A percentile compares a stretch with the other conserved stretches of the same genome.
Conservation (phyloP, 1,140 invertebrate species). For the Sinonovacula constricta region DNA sequence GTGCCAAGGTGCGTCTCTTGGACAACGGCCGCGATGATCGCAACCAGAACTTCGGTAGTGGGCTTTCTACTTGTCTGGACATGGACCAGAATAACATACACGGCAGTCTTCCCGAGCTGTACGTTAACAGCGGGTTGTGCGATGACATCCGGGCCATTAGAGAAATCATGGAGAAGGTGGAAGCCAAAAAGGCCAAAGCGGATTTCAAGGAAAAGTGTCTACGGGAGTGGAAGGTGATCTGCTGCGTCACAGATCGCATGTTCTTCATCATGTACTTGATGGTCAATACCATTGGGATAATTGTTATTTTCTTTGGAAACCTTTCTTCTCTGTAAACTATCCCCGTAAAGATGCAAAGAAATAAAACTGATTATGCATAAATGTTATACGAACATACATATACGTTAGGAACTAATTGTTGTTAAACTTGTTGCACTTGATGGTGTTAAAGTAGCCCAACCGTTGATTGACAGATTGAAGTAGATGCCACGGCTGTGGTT, state of each 20-base stretch:
- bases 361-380: too few relatives aligned
- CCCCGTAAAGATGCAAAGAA: too few relatives aligned
- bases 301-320: constrained; percentile 73
- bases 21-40: constrained; percentile 62
- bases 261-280: constrained; percentile 77
- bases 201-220: constrained; percentile 65
- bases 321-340: too few relatives aligned
- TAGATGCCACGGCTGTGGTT: too few relatives aligned
- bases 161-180: constrained; percentile 60
- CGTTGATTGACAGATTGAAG: too few relatives aligned
- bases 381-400: too few relatives aligned
- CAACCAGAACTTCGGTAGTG: not conserved
- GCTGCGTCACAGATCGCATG: constrained; percentile 76
- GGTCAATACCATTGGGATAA: constrained; percentile 72
- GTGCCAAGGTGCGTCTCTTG: constrained; percentile 64
- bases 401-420: too few relatives aligned
- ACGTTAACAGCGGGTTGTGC: constrained; percentile 39
- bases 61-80: constrained; percentile 14
- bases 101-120: constrained; percentile 2
- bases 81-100: constrained; percentile 43
- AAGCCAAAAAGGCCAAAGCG: constrained; percentile 55
- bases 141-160: constrained; percentile 68
- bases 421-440: too few relatives aligned
- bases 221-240: constrained; percentile 76
- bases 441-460: too few relatives aligned